These are phyloP conservation scores for Isoperla grammatica DNA, from an alignment of 2,888 invertebrate genomes.

Conservation along the genomic window DNA sequence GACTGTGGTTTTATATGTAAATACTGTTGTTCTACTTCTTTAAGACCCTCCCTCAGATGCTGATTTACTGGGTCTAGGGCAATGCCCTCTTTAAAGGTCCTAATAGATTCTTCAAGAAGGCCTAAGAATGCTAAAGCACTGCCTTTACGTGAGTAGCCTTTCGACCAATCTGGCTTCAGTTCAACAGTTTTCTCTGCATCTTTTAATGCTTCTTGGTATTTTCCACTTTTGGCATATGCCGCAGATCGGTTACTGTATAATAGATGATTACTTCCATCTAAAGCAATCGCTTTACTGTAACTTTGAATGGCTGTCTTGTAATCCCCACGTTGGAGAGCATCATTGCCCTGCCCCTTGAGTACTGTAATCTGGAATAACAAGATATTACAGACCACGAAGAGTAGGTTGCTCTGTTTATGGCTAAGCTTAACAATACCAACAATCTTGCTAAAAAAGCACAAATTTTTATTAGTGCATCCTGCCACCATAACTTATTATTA, in stretches of 20 bases:
- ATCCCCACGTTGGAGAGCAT: slow-evolving; percentile 70
- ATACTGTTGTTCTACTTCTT: slow-evolving; percentile 51
- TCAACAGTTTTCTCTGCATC: slow-evolving; percentile 82
- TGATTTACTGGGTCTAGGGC: slow-evolving; percentile 65
- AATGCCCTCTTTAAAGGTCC: slow-evolving; percentile 68
- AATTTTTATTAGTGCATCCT: too few relatives aligned
- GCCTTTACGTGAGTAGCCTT: slow-evolving; percentile 82
- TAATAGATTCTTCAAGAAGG: slow-evolving; percentile 66
- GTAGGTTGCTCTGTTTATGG: too few relatives aligned
- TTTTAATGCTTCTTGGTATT: slow-evolving; percentile 66
- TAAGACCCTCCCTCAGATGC: slow-evolving; percentile 61
- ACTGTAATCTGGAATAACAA: too few relatives aligned
- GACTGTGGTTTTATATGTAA: slow-evolving; percentile 28
- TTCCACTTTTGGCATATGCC: slow-evolving; percentile 74
- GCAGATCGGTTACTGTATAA: slow-evolving; percentile 89
- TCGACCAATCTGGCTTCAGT: slow-evolving; percentile 79
- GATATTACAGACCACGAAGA: too few relatives aligned
- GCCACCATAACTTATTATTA: too few relatives aligned
- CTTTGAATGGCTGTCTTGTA: slow-evolving; percentile 70
- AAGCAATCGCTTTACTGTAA: slow-evolving; percentile 74
- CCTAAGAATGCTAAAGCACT: slow-evolving; percentile 75
- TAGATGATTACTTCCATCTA: slow-evolving; percentile 80
- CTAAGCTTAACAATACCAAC: too few relatives aligned
- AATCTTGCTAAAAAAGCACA: too few relatives aligned
- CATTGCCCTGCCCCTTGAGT: slow-evolving; percentile 83